Evolutionary conservation across 2,797 vertebrate species (phyloP), one percentile per base, ranked within the genome.

Genomic region (Alectoris magna): DNA sequence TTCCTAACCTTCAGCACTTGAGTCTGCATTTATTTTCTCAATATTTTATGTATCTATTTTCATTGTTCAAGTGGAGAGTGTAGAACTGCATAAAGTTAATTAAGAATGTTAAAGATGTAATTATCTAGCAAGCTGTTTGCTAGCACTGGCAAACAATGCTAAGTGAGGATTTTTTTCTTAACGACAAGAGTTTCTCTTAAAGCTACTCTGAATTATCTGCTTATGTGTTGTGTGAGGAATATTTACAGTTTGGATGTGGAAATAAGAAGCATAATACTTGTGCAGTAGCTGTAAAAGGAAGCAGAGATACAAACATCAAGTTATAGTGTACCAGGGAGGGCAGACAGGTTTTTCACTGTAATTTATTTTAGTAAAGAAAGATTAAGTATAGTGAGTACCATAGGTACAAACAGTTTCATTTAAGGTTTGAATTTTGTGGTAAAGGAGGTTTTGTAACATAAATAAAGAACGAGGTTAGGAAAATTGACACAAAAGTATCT

Each of bases 391-490:
- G 4, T 70, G 84, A 86, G 58, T 46, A 41, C 88, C 96, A 88
- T 21, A 27, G 84, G 27, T 82, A 83, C 80, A 93, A 91, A 87
- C 84, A 76, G 43, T 81, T 77, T 95, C 86, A 84, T 94, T 94
- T 92, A 94, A 91, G 59, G 27, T 92, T 96, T 92, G 96, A 58
- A 88, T 94, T 94, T 97, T 96, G 77, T 84, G 88, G 62, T 89
- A 91, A 95, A n/a, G 73, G 39, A 94, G 39, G 75, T 16, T 87
- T 94, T 97, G 55, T 48, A 88, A 78, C 5, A 8, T 96, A 97
- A 97, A 96, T 97, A 95, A 89, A 95, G 51, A 87, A 39, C 73
- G 62, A 75, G 92, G 92, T 96, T 95, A 95, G 94, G 91, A 96
- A 96, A 94, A 96, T 72, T 91, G 64, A 62, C 83, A 72, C 84